Base-by-base conservation (phyloP, 1,140 invertebrate species). In the Drosophila sucinea region DNA sequence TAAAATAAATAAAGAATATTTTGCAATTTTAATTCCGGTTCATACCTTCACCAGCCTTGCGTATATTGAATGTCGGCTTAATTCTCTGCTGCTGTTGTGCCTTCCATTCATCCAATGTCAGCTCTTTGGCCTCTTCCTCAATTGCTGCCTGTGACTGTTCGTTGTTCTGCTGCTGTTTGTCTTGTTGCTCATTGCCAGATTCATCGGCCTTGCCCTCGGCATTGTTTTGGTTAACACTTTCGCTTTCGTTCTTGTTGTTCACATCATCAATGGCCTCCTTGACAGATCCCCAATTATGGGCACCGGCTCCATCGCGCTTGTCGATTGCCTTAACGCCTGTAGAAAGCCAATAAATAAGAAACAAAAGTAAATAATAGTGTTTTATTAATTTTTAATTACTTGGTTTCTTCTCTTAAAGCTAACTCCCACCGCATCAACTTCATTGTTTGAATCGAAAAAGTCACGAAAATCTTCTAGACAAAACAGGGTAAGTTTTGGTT, bases 261-360 rank as follows among this genome's bases (percentile, higher is more conserved):
- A 94, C 90, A 75, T 94, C 94, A 93, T 97, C 96, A 78, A 97
- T 95, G 81, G 98, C 97, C 93, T 98, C 97, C 92, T 97, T 97
- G 79, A 97, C 95, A 57, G 96, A 97, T 81, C 98, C 98, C 98
- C 98, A 99, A 92, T 99, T 99, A 93, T 98, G 97, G 81, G 97
- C 95, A 65, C 98, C 98, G 93, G 95, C 96, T 90, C 98, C 98
- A 90, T 99, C 98, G 77, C 96, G 95, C 93, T 99, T 99, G 90
- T 99, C 98, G 77, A 98, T 94, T 69, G 97, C 94, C 93, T 99
- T 99, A 62, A 99, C 96, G 90, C 98, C 97, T 91, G 41, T 25
- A 47, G 40, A 17, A 17, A 17, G 17, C 0, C 17, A 17, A 17
- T 0, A 17, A 17, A 10, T 8, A 11, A 6, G 35, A 57, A 25